These are phyloP conservation scores for Amphipoea oculea DNA, from an alignment of 2,888 invertebrate genomes.

Conservation along the genomic window DNA sequence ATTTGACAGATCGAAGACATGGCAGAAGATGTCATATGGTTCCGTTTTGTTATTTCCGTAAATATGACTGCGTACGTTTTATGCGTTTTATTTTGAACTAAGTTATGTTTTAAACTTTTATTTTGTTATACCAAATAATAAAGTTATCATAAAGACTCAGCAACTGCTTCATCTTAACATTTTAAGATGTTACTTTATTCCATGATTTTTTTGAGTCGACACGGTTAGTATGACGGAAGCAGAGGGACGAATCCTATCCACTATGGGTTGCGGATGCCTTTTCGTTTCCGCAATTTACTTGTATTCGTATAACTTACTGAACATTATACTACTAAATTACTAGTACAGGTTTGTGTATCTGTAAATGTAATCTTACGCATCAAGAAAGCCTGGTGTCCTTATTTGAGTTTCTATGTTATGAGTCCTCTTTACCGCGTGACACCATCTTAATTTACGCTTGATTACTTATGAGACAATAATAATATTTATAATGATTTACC, in stretches of 20 bases:
- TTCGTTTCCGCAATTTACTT: too few species aligned
- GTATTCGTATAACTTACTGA: not conserved
- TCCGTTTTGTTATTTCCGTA: constrained; percentile 37
- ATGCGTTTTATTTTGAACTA: constrained; percentile 16
- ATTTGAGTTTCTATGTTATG: not conserved
- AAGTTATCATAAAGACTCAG: not conserved
- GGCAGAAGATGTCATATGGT: constrained; percentile 18
- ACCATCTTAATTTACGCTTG: not conserved
- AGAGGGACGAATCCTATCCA: not conserved
- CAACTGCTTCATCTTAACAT: not conserved
- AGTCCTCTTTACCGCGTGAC: too few species aligned
- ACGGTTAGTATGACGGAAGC: not conserved
- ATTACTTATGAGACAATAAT: not conserved
- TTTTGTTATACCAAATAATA: not conserved
- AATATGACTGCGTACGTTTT: not conserved
- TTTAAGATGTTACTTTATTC: not conserved
- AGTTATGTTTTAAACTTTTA: not conserved
- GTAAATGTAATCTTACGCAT: not conserved
- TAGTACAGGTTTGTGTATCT: not conserved
- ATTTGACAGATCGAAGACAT: constrained; percentile 19
- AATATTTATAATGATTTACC: not conserved
- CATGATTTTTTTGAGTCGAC: not conserved
- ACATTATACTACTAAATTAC: not conserved
- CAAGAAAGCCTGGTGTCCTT: not conserved
- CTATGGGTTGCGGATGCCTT: not conserved